Evolutionary conservation across 2,888 invertebrate genomes (phyloP), one percentile per base, ranked within the genome.

Genomic region (Penaeus monodon): DNA sequence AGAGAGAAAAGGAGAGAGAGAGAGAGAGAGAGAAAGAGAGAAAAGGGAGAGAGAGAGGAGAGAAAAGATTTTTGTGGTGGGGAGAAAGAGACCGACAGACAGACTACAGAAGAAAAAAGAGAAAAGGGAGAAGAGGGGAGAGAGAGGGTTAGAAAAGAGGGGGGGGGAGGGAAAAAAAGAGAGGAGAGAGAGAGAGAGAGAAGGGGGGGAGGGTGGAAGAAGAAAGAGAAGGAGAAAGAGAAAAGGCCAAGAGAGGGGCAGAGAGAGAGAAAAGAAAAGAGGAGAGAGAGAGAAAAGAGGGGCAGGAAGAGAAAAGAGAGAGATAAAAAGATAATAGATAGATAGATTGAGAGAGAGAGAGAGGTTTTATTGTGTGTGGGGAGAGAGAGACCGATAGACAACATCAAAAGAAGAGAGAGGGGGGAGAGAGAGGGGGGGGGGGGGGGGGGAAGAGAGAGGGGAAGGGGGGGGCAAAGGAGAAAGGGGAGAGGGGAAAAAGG

Each of bases 371-470:
- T 70, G 27, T 27, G 33, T 70, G 70, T 70, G 33, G 33, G 33
- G 73, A 33, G 44, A n/a, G 73, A 44, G 44, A 44, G 73, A 73
- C 73, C 20, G n/a, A 74, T 29, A 74, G 38, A 74, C 33, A 22
- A 14, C 24, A 29, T 70, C 70, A 70, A 8, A 70, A 22, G 70
- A 70, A 24, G 70, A 70, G 70, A 29, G 29, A 29, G 70, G 70
- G 8, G 70, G 70, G 29, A 29, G 74, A 74, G 74, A 22, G 20
- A 44, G 74, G 44, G 74, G 74, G 44, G 74, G 74, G 44, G 33
- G 33, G 44, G 74, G 74, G 44, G 74, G 74, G 44, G 74, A 44
- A 74, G 74, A 44, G 44, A 44, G 74, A 74, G 74, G 74, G 44
- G 74, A 29, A 27, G 74, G 44, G 74, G 74, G 44, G 74, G 74